Conservation (phyloP, 2,797 vertebrate genomes). For the Brachyrhaphis roseni region DNA sequence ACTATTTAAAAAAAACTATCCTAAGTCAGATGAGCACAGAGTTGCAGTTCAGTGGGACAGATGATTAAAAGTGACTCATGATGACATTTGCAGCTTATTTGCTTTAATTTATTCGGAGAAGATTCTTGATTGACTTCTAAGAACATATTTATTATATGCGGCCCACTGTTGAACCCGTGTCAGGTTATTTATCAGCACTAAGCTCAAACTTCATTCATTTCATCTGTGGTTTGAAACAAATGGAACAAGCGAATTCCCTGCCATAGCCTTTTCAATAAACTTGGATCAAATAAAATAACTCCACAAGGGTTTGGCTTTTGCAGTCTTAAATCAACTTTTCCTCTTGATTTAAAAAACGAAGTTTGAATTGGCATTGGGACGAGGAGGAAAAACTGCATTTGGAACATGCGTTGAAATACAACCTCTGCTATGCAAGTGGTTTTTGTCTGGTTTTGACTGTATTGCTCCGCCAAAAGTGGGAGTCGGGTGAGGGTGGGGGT, state of each 20-base stretch:
- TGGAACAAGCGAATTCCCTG: conserved; percentile 29
- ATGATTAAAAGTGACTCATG: neutral
- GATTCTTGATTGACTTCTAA: neutral
- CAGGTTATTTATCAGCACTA: neutral
- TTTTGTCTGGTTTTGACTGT: conserved; percentile 60
- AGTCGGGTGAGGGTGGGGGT: conserved; percentile 32
- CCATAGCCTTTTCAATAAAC: conserved; percentile 53
- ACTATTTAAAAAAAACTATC: neutral
- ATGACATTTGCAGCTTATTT: neutral
- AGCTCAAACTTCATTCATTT: conserved; percentile 32
- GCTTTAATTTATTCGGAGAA: neutral
- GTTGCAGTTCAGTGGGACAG: neutral
- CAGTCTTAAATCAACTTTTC: conserved; percentile 62
- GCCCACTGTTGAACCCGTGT: neutral
- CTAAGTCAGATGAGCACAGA: neutral
- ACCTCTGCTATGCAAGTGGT: conserved; percentile 66
- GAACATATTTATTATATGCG: neutral
- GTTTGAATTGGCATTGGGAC: conserved; percentile 60
- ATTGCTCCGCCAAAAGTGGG: conserved; percentile 47
- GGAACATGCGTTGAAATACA: conserved; percentile 69
- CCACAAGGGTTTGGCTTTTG: conserved; percentile 48
- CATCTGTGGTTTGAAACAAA: conserved; percentile 30
- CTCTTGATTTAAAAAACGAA: conserved; percentile 45
- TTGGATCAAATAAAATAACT: conserved; percentile 44
- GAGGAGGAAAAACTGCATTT: conserved; percentile 56